Percentiles rank a stretch among this genome's conserved stretches.
Evolutionary conservation across 1,140 invertebrate species (phyloP).

Genomic region (Paracyclopina nana): DNA sequence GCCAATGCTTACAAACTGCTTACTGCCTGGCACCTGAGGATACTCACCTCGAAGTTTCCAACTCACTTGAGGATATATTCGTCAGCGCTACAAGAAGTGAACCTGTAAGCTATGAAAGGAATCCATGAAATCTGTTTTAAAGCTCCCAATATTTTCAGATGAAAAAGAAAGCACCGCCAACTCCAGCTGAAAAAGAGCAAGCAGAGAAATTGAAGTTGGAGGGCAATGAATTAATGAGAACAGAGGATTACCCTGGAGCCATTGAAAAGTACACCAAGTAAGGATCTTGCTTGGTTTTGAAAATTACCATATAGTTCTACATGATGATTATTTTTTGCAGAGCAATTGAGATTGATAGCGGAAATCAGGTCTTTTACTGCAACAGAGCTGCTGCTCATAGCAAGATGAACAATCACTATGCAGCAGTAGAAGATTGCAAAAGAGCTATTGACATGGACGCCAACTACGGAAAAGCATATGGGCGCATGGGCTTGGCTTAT

Average conservation of each 20-base stretch:
- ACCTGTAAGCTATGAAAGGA: background rate
- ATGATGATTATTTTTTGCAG: slow-evolving; percentile 27
- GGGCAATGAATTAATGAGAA: slow-evolving; percentile 71
- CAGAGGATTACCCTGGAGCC: slow-evolving; percentile 53
- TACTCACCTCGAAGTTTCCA: slow-evolving; percentile 20
- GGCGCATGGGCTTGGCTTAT: slow-evolving; percentile 72
- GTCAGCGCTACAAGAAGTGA: slow-evolving; percentile 18
- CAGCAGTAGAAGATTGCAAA: slow-evolving; percentile 70
- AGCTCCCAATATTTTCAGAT: background rate
- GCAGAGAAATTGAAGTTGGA: slow-evolving; percentile 57
- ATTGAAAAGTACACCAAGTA: slow-evolving; percentile 45
- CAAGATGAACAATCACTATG: slow-evolving; percentile 53
- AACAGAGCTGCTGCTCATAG: slow-evolving; percentile 80
- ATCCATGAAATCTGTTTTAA: background rate
- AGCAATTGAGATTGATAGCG: slow-evolving; percentile 59
- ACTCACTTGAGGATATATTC: slow-evolving; percentile 23
- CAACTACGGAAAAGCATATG: slow-evolving; percentile 82
- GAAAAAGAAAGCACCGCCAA: slow-evolving; percentile 14
- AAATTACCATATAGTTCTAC: background rate
- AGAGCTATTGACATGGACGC: slow-evolving; percentile 67
- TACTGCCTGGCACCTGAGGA: slow-evolving; percentile 36
- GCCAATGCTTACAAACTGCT: slow-evolving; percentile 63
- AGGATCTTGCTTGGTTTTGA: background rate
- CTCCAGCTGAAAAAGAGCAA: slow-evolving; percentile 34
- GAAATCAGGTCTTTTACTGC: slow-evolving; percentile 82